A percentile compares a stretch with the other conserved stretches of the same genome.
Conservation (phyloP, 2,797 vertebrate genomes). For the Danio tinwini region DNA sequence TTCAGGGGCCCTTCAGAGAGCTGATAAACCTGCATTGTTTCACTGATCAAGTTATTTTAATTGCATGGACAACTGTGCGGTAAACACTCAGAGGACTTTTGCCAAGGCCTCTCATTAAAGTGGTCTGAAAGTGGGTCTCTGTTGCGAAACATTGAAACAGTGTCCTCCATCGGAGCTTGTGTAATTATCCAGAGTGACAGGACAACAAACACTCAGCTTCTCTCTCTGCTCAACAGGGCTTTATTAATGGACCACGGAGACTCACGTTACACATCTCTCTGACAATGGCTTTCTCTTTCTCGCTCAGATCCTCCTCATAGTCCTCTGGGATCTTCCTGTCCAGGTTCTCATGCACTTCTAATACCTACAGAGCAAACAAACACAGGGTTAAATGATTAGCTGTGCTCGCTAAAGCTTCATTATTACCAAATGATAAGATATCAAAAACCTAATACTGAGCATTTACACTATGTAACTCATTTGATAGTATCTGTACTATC, state of each 20-base stretch:
- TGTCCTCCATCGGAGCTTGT: constrained; percentile 50
- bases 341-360: constrained; percentile 89
- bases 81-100: constrained; percentile 49
- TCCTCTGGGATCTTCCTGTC: constrained; percentile 85
- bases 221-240: constrained; percentile 21
- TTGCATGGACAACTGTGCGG: constrained; percentile 55
- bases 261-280: constrained; percentile 96
- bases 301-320: constrained; percentile 90
- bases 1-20: constrained; percentile 40
- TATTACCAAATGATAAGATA: background rate
- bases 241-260: constrained; percentile 15
- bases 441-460: background rate
- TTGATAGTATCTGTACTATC: background rate
- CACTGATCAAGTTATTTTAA: constrained; percentile 62
- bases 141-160: constrained; percentile 45
- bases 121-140: constrained; percentile 47
- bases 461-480: background rate
- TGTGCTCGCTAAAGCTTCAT: background rate
- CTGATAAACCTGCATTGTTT: constrained; percentile 56
- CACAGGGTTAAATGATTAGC: constrained; percentile 6
- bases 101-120: constrained; percentile 57
- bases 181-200: constrained; percentile 41
- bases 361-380: constrained; percentile 74
- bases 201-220: constrained; percentile 50
- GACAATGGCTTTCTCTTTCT: constrained; percentile 94